A percentile compares a stretch with the other conserved stretches of the same genome.
Evolutionary conservation across 2,113 vertebrate species (phyloP).

Genomic region (Spermophilus dauricus): DNA sequence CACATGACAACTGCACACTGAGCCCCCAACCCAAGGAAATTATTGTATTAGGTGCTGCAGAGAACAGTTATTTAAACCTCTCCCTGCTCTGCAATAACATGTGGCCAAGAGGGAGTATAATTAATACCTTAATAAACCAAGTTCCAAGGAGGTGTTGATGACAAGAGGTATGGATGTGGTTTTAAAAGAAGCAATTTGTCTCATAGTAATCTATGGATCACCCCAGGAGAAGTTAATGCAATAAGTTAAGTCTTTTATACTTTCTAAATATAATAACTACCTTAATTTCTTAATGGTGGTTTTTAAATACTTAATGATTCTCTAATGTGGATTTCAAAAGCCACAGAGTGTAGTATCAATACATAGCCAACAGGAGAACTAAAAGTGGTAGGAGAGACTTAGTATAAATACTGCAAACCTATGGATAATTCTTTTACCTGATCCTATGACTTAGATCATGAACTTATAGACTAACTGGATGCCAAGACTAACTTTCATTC

Average conservation of each 20-base stretch:
- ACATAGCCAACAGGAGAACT: neutral
- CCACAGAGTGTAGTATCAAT: neutral
- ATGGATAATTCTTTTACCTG: conserved; percentile 18
- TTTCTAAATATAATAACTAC: conserved; percentile 51
- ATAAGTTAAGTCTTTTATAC: conserved; percentile 37
- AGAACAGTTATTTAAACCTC: neutral
- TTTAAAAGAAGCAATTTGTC: conserved; percentile 46
- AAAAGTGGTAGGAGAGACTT: neutral
- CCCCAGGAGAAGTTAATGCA: neutral
- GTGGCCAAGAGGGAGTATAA: neutral
- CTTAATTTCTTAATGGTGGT: conserved; percentile 47
- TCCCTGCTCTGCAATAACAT: neutral
- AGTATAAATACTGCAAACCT: neutral
- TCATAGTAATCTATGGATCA: neutral
- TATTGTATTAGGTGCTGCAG: neutral
- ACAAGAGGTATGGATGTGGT: neutral
- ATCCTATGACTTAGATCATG: neutral
- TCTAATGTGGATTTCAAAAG: conserved; percentile 53
- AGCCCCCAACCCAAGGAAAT: neutral
- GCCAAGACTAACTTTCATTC: neutral
- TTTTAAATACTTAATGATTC: conserved; percentile 63
- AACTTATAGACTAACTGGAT: neutral
- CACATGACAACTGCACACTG: neutral
- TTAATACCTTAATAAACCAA: conserved; percentile 8
- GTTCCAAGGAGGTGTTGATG: neutral